These are phyloP conservation scores for Trichonephila inaurata DNA, from an alignment of 1,140 invertebrate genomes.

Conservation along the genomic window DNA sequence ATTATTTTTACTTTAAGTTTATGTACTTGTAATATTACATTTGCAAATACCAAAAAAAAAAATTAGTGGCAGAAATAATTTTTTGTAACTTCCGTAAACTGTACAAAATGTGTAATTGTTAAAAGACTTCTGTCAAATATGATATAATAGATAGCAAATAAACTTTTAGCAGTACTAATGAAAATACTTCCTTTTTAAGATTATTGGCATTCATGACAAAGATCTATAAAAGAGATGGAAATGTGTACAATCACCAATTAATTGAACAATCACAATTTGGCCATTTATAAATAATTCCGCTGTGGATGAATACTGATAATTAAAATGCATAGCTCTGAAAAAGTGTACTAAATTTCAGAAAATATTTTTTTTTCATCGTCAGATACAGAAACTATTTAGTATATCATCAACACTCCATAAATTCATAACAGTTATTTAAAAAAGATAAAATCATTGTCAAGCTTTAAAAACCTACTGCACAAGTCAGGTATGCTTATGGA, in stretches of 20 bases:
- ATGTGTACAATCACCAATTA: background rate
- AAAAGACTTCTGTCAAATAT: background rate
- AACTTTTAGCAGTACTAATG: no score
- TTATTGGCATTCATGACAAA: background rate
- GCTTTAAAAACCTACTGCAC: background rate
- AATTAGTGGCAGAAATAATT: background rate
- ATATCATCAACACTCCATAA: background rate
- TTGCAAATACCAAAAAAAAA: background rate
- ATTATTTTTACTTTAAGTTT: no score
- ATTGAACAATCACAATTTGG: background rate
- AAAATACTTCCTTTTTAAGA: no score
- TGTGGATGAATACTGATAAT: background rate
- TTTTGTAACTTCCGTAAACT: background rate
- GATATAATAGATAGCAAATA: background rate
- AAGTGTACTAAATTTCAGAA: background rate
- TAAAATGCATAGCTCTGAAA: background rate
- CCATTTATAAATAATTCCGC: background rate
- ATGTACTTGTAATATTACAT: background rate
- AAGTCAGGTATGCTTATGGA: constrained; percentile 10
- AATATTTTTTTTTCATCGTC: background rate
- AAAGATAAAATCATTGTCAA: constrained; percentile 19
- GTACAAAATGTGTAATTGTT: background rate
- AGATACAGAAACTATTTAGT: background rate
- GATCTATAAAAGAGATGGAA: background rate
- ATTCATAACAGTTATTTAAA: background rate